Percentiles rank a stretch among this genome's conserved stretches.
Conservation (phyloP, 2,888 invertebrate species). For the Leptinotarsa haldemani region DNA sequence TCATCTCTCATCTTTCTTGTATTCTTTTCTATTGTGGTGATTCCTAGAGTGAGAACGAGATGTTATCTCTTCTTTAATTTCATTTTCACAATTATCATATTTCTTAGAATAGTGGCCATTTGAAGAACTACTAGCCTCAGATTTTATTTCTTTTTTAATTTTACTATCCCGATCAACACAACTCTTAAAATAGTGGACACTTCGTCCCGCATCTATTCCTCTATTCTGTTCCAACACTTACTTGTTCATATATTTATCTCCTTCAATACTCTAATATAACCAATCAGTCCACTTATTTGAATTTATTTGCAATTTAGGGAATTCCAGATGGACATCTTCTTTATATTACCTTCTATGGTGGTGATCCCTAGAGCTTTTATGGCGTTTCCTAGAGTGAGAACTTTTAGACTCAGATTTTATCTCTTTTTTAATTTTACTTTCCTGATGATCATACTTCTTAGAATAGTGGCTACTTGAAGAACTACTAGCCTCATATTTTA, state of each 20-base stretch:
- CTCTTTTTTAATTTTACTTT: neutral
- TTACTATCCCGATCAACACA: conserved; percentile 26
- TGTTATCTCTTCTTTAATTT: neutral
- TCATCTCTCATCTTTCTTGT: neutral
- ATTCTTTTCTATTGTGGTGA: neutral
- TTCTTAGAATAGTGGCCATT: neutral
- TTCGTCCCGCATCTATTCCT: conserved; percentile 43
- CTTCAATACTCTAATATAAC: no score
- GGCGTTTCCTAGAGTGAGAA: neutral
- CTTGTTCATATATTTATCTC: conserved; percentile 57
- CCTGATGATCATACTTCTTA: neutral
- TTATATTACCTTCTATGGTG: neutral
- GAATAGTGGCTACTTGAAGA: no score
- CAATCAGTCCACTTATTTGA: no score
- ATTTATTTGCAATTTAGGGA: no score
- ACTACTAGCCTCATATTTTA: no score
- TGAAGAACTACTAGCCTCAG: conserved; percentile 26
- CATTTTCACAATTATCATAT: neutral
- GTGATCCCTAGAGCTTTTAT: neutral
- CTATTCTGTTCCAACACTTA: conserved; percentile 73
- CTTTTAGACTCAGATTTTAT: neutral
- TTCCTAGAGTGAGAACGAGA: neutral
- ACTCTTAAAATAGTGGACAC: no score
- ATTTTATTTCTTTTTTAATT: conserved; percentile 37
- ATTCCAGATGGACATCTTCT: neutral